Conservation (phyloP, 2,888 invertebrate genomes). For the Hoplodrina ambigua region DNA sequence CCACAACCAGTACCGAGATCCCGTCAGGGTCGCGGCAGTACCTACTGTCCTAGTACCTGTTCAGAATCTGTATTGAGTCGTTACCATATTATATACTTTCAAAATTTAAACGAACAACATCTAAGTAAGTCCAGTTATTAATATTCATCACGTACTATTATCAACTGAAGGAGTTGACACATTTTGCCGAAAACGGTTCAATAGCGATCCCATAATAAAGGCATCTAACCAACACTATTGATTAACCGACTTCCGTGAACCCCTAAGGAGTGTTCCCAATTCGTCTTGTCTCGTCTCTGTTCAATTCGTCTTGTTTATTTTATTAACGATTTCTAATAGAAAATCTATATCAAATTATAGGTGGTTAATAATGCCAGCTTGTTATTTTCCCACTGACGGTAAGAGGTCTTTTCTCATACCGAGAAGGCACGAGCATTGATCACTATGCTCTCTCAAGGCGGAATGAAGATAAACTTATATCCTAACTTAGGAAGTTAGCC, state of each 20-base stretch:
- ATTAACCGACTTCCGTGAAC: conserved; percentile 2
- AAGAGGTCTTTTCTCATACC: too few relatives aligned
- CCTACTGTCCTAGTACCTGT: too few relatives aligned
- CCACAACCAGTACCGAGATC: too few relatives aligned
- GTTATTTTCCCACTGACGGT: too few relatives aligned
- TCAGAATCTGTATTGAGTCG: conserved; percentile 6
- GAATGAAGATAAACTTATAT: too few relatives aligned
- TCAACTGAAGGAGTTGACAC: background rate
- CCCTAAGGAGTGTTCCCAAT: conserved; percentile 4
- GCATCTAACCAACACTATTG: background rate
- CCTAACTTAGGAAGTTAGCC: too few relatives aligned
- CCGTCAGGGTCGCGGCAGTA: too few relatives aligned
- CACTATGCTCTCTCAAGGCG: too few relatives aligned
- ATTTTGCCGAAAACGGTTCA: background rate
- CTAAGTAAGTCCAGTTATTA: background rate
- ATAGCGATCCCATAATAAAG: background rate
- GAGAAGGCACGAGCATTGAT: too few relatives aligned
- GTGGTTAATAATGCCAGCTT: too few relatives aligned
- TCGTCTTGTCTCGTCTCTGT: background rate
- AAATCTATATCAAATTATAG: too few relatives aligned
- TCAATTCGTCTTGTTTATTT: background rate
- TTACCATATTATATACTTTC: background rate
- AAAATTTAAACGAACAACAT: background rate
- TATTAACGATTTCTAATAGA: background rate
- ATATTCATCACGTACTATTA: background rate